Evolutionary conservation across 2,113 vertebrate species (phyloP), one percentile per base, ranked within the genome.

Genomic region (Nesogale talazaci): DNA sequence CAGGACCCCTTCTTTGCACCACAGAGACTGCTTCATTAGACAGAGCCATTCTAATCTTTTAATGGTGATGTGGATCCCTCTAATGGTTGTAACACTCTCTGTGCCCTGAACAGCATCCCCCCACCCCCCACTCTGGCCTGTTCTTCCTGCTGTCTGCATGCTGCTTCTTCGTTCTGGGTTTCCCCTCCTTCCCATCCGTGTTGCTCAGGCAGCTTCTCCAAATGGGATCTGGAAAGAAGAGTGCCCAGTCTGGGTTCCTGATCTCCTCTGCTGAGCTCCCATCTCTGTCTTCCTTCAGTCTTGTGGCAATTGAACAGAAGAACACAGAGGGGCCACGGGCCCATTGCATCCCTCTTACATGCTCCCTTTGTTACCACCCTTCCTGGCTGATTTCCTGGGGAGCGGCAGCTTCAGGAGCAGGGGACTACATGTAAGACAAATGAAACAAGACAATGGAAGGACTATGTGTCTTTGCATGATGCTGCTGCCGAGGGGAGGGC

Each of bases 301-400:
- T 70, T 46, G 42, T 57, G 56, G 75, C 70, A 20, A 89, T 56
- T 38, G 52, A 94, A 86, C 36, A 85, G 91, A 77, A 94, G 72
- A 86, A 87, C 93, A 85, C 65, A 81, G 86, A 92, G 46, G 86
- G 89, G 80, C 38, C 81, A 23, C 77, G 74, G 40, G 67, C 77
- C 88, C 69, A 1, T 46, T 78, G 74, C 72, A 5, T 78, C 84
- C 92, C 52, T 76, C 46, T 46, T 38, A 78, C 46, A 61, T 75
- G 38, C 52, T 20, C 31, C 67, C 22, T 0, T 20, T 34, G 80
- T 38, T 42, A 22, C 65, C 67, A 20, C 70, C 59, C 46, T 52
- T 84, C 80, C 31, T 89, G 31, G 9, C 40, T n/a, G 84, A 92
- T 85, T 86, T 92, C 83, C 42, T 38, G 61, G 1, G 38, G 82